Evolutionary conservation across 1,140 invertebrate species (phyloP), one percentile per base, ranked within the genome.

Genomic region (Periplaneta americana): DNA sequence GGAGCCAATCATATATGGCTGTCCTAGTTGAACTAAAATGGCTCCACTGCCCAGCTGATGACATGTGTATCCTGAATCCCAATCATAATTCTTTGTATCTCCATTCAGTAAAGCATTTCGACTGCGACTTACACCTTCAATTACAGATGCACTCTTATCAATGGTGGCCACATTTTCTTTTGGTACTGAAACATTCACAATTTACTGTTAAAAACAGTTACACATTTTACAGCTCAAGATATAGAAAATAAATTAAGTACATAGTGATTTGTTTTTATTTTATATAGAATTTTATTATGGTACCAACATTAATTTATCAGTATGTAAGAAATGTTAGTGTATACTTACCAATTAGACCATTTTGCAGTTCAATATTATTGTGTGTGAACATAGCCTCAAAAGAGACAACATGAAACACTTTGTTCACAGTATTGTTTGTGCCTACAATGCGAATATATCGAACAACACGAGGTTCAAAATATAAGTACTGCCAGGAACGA

Each of bases 1-100:
- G 11, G 96, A 97, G 76, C 94, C 93, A 79, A 99, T 92, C 83
- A 98, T 92, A 88, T 98, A 99, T 2, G 98, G 98, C 89, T 99
- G 98, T 31, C 97, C 96, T 82, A 99, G 91, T 89, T 99, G 98
- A 81, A 99, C 94, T 83, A 97, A 91, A 86, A 99, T 99, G 83
- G 94, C 93, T 36, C 98, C 98, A 85, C 95, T 97, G 83, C 98
- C 98, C 57, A 99, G 90, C 89, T 99, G 98, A 91, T 99, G 98
- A 88, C 98, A 99, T 3, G 98, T 99, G 88, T 99, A 99, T 76
- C 98, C 97, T 83, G 94, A 96, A 88, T 99, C 98, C 98, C 98
- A 99, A 90, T 99, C 97, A 89, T 99, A 99, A 87, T 96, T 94
- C 83, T 94, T 92, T 35, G 92, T 96, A 86, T 99, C 96, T 5